Evolutionary conservation across 1,140 invertebrate genomes (phyloP), one percentile per base, ranked within the genome.

Genomic region (Drosophila kikkawai): DNA sequence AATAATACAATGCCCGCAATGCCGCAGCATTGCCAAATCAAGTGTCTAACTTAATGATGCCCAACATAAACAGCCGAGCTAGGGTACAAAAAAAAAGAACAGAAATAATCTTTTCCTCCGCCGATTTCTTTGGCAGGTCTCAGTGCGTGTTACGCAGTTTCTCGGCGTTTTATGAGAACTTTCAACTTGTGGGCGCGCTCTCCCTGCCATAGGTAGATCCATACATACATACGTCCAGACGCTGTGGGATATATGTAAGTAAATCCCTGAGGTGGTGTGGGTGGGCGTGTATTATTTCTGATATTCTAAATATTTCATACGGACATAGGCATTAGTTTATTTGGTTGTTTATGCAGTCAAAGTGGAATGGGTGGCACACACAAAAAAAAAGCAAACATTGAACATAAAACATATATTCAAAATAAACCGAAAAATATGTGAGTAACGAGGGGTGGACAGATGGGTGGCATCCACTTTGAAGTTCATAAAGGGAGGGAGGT

Each of bases 11-110:
- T 70, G 65, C 75, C 47, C 70, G 56, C 47, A 39, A 56, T 56
- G 70, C 60, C 39, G 41, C 57, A 69, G 60, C 59, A 88, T 88
- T 88, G 85, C 84, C 81, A 88, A 88, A 88, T 88, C 85, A 90
- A 90, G 84, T 88, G 84, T 90, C 81, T 90, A 80, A 90, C 78
- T 88, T 88, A 88, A 88, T 88, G 84, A 90, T 79, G 78, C 85
- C 80, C 77, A 87, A 90, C 85, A 90, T 87, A 90, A 87, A 87
- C 84, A 87, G 77, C 22, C 59, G 57, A 59, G 19, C 59, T n/a
- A 19, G 11, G 32, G 17, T 37, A 75, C 41, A 48, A 71, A 74
- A 34, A 19, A 74, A n/a, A 66, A 65, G 17, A 64, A 53, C 22
- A 19, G 19, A 55, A 55, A 55, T 39, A 56, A 11, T 71, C 75